Evolutionary conservation across 2,797 vertebrate genomes (phyloP).

Genomic region (Mergus octosetaceus): DNA sequence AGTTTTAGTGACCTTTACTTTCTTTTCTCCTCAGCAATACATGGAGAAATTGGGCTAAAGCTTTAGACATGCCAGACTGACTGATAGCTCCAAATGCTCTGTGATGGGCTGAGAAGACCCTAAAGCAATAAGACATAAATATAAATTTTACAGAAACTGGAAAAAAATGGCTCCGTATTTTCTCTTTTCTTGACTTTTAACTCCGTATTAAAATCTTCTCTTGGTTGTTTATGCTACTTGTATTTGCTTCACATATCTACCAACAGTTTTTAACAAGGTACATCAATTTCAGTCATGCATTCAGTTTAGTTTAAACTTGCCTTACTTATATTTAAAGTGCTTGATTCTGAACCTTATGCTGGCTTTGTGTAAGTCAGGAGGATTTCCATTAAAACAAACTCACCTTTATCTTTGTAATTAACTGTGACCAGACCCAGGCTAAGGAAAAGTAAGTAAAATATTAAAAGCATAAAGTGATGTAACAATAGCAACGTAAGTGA

Average conservation of each 20-base stretch:
- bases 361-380: background rate
- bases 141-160: background rate
- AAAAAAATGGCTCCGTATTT: background rate
- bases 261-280: background rate
- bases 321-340: background rate
- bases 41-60: background rate
- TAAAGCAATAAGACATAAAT: background rate
- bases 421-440: background rate
- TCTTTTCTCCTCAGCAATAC: background rate
- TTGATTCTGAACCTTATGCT: background rate
- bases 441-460: slow-evolving; percentile 8
- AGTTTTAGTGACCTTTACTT: background rate
- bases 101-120: background rate
- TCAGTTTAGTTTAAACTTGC: background rate
- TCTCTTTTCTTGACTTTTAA: background rate
- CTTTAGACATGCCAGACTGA: background rate
- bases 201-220: background rate
- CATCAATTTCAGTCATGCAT: background rate
- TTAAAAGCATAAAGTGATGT: background rate
- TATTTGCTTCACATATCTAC: background rate
- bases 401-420: background rate
- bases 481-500: background rate
- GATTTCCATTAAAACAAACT: background rate
- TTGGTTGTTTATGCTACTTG: background rate
- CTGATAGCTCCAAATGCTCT: background rate